Conservation (phyloP, 2,888 invertebrate species). For the Agrochola macilenta region DNA sequence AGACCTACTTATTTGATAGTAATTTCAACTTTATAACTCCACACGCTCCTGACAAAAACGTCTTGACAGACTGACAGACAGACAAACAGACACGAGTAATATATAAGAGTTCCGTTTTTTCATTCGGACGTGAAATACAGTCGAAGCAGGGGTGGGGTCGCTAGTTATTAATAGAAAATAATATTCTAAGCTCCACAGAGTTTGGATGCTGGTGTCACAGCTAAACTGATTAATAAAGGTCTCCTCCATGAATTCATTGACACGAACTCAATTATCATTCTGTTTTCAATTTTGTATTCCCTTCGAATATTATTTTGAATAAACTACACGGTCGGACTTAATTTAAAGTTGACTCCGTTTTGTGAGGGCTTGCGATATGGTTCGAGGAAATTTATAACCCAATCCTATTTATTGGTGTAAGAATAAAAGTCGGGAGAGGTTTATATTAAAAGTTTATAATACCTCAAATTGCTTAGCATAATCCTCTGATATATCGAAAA, state of each 20-base stretch:
- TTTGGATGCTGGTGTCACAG: constrained; percentile 26
- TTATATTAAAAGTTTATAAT: not conserved
- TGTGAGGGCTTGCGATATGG: not conserved
- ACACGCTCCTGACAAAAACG: too few relatives aligned
- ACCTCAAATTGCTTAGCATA: too few relatives aligned
- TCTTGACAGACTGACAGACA: too few relatives aligned
- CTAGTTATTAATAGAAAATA: not conserved
- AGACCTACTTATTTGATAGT: too few relatives aligned
- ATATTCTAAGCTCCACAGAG: constrained; percentile 2
- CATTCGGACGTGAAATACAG: too few relatives aligned
- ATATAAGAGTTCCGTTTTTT: too few relatives aligned
- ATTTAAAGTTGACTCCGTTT: constrained; percentile 14
- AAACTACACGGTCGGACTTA: constrained; percentile 9
- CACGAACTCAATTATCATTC: constrained; percentile 67
- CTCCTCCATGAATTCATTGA: constrained; percentile 62
- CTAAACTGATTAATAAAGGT: constrained; percentile 64
- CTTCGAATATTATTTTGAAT: constrained; percentile 16
- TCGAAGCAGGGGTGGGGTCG: too few relatives aligned
- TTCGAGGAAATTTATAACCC: not conserved
- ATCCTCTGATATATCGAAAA: too few relatives aligned
- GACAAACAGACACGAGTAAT: too few relatives aligned
- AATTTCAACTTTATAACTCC: too few relatives aligned
- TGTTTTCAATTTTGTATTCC: constrained; percentile 45
- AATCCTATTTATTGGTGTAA: not conserved
- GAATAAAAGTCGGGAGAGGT: not conserved